A percentile compares a stretch with the other conserved stretches of the same genome.
Evolutionary conservation across 2,888 invertebrate genomes (phyloP).

Genomic region (Netelia fuscicornis): DNA sequence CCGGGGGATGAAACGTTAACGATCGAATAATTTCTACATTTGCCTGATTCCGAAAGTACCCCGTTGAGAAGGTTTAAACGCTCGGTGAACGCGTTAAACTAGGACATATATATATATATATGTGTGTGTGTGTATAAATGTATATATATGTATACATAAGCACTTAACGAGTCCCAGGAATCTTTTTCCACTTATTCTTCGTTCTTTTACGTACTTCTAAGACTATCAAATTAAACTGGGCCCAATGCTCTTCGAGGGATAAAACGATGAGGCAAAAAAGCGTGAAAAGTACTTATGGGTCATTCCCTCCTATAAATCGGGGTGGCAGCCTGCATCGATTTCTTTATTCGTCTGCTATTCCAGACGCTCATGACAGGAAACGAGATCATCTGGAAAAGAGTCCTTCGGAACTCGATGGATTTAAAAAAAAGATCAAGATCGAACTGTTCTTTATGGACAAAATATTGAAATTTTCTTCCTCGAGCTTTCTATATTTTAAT

Average conservation of each 20-base stretch:
- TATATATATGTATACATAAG: too few species aligned
- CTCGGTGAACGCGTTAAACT: background rate
- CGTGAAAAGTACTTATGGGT: background rate
- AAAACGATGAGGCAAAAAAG: slow-evolving; percentile 17
- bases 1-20: slow-evolving; percentile 61
- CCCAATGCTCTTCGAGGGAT: background rate
- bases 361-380: too few species aligned
- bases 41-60: slow-evolving; percentile 56
- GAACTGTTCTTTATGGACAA: too few species aligned
- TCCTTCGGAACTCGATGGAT: too few species aligned
- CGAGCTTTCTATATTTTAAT: too few species aligned
- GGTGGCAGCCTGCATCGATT: too few species aligned
- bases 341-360: too few species aligned
- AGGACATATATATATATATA: too few species aligned
- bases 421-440: too few species aligned
- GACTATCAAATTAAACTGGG: slow-evolving; percentile 58
- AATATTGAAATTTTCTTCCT: too few species aligned
- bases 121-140: too few species aligned
- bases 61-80: slow-evolving; percentile 6
- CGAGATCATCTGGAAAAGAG: too few species aligned
- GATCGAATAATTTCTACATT: slow-evolving; percentile 67
- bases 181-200: slow-evolving; percentile 56
- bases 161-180: slow-evolving; percentile 51
- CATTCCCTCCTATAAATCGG: background rate
- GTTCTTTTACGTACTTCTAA: slow-evolving; percentile 35